These are phyloP conservation scores for Theretra japonica DNA, from an alignment of 2,888 invertebrate species.

Conservation along the genomic window DNA sequence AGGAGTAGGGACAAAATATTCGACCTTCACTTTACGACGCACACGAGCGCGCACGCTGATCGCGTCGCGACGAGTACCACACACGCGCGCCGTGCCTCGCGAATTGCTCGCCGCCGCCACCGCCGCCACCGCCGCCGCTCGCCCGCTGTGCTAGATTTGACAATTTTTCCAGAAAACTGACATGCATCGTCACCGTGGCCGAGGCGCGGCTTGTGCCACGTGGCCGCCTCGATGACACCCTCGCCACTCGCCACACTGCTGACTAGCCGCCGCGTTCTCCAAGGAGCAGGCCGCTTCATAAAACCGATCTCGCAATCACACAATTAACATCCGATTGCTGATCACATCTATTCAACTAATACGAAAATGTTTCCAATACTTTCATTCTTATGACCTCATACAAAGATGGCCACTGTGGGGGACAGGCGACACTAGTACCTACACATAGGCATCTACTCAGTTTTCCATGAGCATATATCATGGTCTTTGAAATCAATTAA, in stretches of 20 bases:
- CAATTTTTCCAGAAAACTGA: slow-evolving; percentile 83
- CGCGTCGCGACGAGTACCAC: slow-evolving; percentile 68
- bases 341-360: not conserved
- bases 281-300: slow-evolving; percentile 16
- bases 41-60: slow-evolving; percentile 68
- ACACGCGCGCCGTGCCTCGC: slow-evolving; percentile 65
- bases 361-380: not conserved
- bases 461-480: too few species aligned
- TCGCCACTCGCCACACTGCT: slow-evolving; percentile 33
- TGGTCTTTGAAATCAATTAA: not conserved
- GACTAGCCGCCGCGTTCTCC: slow-evolving; percentile 5
- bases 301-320: slow-evolving; percentile 36
- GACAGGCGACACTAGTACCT: not conserved
- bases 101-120: slow-evolving; percentile 67
- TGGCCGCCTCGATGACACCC: slow-evolving; percentile 53
- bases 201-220: slow-evolving; percentile 68
- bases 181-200: slow-evolving; percentile 75
- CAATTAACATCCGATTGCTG: slow-evolving; percentile 42
- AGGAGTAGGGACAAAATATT: slow-evolving; percentile 83
- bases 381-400: not conserved
- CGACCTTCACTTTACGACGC: slow-evolving; percentile 84
- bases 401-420: too few species aligned
- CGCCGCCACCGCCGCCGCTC: slow-evolving; percentile 51
- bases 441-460: not conserved
- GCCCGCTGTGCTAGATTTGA: slow-evolving; percentile 79